phyloP scores from a whole-genome alignment of 2,797 vertebrate species.

The Liparis tanakae region DNA sequence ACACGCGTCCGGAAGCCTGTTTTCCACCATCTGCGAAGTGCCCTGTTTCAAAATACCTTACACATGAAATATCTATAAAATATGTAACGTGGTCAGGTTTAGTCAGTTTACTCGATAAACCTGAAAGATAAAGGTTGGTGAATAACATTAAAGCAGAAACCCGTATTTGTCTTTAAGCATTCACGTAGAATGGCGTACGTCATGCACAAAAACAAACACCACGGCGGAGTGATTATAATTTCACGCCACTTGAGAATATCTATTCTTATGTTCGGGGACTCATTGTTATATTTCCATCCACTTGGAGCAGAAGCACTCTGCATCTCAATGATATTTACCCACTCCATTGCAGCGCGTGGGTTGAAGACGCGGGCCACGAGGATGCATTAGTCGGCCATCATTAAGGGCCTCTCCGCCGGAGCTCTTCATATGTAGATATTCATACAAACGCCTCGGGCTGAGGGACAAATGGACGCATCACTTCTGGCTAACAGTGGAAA shows the following conservation, averaged over 20 bases:
- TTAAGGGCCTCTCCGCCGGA: constrained; percentile 43
- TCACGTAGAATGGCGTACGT: constrained; percentile 13
- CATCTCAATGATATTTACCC: constrained; percentile 47
- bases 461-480: no score
- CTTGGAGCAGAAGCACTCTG: constrained; percentile 29
- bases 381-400: constrained; percentile 49
- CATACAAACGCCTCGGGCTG: neutral
- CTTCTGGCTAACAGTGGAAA: no score
- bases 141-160: constrained; percentile 22
- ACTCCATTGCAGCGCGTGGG: constrained; percentile 48
- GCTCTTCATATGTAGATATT: constrained; percentile 58
- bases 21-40: no score
- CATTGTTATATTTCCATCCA: constrained; percentile 18
- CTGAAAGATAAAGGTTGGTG: neutral
- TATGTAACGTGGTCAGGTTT: neutral
- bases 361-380: constrained; percentile 13
- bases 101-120: neutral
- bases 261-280: constrained; percentile 34
- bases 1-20: no score
- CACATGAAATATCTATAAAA: neutral
- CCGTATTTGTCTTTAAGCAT: constrained; percentile 14
- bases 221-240: constrained; percentile 33
- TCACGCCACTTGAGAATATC: constrained; percentile 21
- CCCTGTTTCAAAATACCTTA: no score
- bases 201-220: constrained; percentile 38